phyloP scores from a whole-genome alignment of 2,888 invertebrate species.

The Camponotus fellah region DNA sequence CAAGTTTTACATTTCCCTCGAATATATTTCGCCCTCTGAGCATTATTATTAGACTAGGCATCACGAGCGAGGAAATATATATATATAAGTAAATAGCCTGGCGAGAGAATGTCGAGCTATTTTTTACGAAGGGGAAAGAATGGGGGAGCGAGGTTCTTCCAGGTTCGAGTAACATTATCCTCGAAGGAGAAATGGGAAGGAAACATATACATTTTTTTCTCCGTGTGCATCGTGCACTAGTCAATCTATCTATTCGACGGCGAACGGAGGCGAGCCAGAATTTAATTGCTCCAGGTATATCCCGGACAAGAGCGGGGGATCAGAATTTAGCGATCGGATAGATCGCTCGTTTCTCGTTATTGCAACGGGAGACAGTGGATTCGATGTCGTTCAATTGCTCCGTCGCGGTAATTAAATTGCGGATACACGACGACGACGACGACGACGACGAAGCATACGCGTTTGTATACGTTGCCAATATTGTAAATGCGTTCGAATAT shows the following conservation, averaged over 20 bases:
- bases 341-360: conserved; percentile 68
- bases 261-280: conserved; percentile 42
- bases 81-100: not conserved
- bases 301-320: conserved; percentile 53
- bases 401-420: conserved; percentile 72
- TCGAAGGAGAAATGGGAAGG: not conserved
- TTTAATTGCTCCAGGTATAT: conserved; percentile 63
- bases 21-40: not conserved
- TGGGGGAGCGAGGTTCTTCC: conserved; percentile 7
- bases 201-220: not conserved
- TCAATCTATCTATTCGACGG: conserved; percentile 4
- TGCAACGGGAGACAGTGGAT: conserved; percentile 61
- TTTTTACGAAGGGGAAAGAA: conserved; percentile 18
- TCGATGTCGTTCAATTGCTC: conserved; percentile 67
- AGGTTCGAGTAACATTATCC: conserved; percentile 28
- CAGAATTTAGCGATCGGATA: conserved; percentile 69
- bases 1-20: not conserved
- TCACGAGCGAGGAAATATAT: conserved; percentile 5
- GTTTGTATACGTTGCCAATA: not conserved
- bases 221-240: conserved; percentile 6
- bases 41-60: not conserved
- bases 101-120: conserved; percentile 16
- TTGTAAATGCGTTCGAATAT: too few relatives aligned
- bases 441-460: not conserved
- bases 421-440: conserved; percentile 54